Percentiles rank a stretch among this genome's conserved stretches.
phyloP scores from a whole-genome alignment of 92 coral and sea anemone genomes.

The Desmophyllum pertusum region DNA sequence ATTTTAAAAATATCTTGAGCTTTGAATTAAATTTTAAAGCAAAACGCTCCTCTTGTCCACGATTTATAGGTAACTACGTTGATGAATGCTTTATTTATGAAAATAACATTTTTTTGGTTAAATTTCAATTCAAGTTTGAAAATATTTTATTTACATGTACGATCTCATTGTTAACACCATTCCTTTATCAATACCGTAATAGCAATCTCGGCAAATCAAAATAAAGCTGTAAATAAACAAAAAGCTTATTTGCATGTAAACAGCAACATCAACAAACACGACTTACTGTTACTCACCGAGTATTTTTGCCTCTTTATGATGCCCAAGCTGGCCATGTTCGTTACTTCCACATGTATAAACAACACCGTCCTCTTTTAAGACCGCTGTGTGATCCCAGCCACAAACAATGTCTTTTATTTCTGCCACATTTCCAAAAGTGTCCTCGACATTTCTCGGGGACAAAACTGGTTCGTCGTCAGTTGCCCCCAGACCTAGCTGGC shows the following conservation, averaged over 20 bases:
- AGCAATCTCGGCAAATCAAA: neutral
- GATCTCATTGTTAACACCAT: neutral
- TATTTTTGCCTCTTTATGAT: slow-evolving; percentile 55
- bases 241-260: neutral
- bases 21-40: too few relatives aligned
- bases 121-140: neutral
- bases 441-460: slow-evolving; percentile 65
- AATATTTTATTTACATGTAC: too few relatives aligned
- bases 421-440: slow-evolving; percentile 42
- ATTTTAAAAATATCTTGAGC: too few relatives aligned
- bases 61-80: too few relatives aligned
- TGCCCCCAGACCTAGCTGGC: slow-evolving; percentile 82
- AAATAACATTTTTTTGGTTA: too few relatives aligned
- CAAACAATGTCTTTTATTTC: slow-evolving; percentile 68
- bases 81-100: too few relatives aligned
- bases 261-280: neutral
- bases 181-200: neutral
- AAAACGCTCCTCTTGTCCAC: too few relatives aligned
- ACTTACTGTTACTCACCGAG: slow-evolving; percentile 64
- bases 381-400: slow-evolving; percentile 91
- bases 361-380: slow-evolving; percentile 79
- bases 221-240: neutral
- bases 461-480: slow-evolving; percentile 63
- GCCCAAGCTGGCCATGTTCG: slow-evolving; percentile 93
- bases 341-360: slow-evolving; percentile 91